Evolutionary conservation across 2,797 vertebrate species (phyloP).

Genomic region (Ptychadena robeensis): DNA sequence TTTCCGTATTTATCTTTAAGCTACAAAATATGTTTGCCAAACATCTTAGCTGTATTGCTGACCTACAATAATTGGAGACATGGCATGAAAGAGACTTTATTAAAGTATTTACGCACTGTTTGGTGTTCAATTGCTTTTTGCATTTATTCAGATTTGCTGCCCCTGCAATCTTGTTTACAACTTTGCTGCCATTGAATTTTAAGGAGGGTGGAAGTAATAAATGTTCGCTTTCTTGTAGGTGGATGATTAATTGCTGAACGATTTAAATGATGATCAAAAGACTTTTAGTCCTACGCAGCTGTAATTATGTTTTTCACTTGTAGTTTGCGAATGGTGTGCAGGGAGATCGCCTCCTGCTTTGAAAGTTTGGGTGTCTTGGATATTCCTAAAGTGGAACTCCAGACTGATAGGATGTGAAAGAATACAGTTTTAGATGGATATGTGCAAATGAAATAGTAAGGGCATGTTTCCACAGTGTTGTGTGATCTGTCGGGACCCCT

Average conservation of each 20-base stretch:
- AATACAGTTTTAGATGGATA: no score
- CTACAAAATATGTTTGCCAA: constrained; percentile 55
- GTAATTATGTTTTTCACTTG: constrained; percentile 41
- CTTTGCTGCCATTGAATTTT: constrained; percentile 33
- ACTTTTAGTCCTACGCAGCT: constrained; percentile 15
- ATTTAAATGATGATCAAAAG: constrained; percentile 34
- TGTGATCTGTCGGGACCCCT: no score
- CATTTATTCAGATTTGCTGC: constrained; percentile 18
- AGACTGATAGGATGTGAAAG: background rate
- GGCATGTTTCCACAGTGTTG: no score
- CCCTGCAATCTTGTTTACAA: constrained; percentile 56
- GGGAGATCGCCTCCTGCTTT: background rate
- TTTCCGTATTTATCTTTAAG: constrained; percentile 42
- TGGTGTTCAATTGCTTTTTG: constrained; percentile 17
- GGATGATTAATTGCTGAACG: constrained; percentile 44
- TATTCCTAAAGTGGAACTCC: background rate
- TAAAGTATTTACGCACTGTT: constrained; percentile 51
- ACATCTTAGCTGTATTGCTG: constrained; percentile 25
- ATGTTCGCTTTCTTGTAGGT: constrained; percentile 34
- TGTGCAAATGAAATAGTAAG: no score
- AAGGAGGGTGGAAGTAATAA: constrained; percentile 39
- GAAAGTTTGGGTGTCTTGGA: background rate
- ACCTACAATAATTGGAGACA: constrained; percentile 45
- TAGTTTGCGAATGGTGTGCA: background rate
- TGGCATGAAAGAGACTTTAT: constrained; percentile 36